Base-by-base conservation (phyloP, 2,888 invertebrate genomes). In the Phalera bucephala region DNA sequence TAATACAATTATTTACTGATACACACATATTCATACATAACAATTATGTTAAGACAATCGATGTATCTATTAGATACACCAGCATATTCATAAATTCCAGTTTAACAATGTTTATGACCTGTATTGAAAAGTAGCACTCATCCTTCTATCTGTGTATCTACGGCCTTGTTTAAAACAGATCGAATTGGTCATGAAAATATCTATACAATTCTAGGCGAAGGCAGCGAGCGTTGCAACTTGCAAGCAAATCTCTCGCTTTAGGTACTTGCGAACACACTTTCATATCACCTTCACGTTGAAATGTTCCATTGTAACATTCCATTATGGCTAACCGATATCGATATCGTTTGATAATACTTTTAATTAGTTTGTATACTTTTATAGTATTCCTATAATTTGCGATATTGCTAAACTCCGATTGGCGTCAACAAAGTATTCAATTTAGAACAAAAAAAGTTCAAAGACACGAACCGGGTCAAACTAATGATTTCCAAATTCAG, bases 401-500 rank as follows among this genome's bases (percentile, higher is more conserved):
- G 13, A 0, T 25, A 11, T 26, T 26, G 14, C 9, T 3, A n/a
- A 9, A 27, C 9, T n/a, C 9, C 9, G 27, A 27, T 27, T 27
- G 8, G 21, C 21, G 21, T 21, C 21, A 8, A 2, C 6, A 17
- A 17, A 17, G 7, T 7, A 21, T 17, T 17, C 5, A 17, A 5
- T 17, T 17, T 17, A 3, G 5, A 17, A 17, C n/a, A 17, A 3
- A 17, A 17, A 3, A 25, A 25, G 11, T 29, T 11, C 19, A 19
- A 29, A 29, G 25, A 11, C 25, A 25, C 9, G 9, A 2, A 3
- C 3, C 3, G 5, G 17, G 17, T 17, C 17, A 3, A 17, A 3
- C 4, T 2, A 21, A 11, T 35, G 33, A 43, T 52, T 56, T 51
- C 46, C 40, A 57, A 60, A 52, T 41, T 37, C 35, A 33, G 47